Base-by-base conservation (phyloP, 2,797 vertebrate species). In the Clamator glandarius region DNA sequence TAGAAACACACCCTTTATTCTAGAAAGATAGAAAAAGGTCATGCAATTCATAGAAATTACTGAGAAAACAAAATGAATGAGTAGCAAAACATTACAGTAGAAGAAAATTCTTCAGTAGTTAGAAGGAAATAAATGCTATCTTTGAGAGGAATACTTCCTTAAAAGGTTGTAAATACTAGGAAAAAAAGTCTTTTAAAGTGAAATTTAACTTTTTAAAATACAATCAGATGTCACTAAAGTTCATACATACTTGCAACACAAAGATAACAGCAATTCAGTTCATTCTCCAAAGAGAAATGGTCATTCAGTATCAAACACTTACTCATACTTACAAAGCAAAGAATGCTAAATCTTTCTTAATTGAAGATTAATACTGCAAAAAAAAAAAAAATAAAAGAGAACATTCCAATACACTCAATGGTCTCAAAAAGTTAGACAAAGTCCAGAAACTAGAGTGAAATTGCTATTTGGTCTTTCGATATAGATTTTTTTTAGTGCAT, bases 171-270 rank as follows among this genome's bases (percentile, higher is more conserved):
- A 97, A 95, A 66, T 73, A 35, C 15, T 58, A 75, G 12, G 68
- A 86, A 44, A 69, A 79, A 87, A 78, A 76, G 90, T 54, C 6
- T 59, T 70, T 85, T 81, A 76, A 91, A 95, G 91, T 90, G 13
- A 58, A 94, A 89, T 84, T 13, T 52, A 75, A 90, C 25, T 84
- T 95, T 85, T 87, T n/a, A 89, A 96, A 93, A 95, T 50, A 86
- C 2, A n/a, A 82, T 87, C 82, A 87, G 77, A 96, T 95, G 66
- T 90, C 85, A 97, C 44, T 84, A 76, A 84, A 62, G 83, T 50
- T 79, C 55, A 70, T 35, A 85, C 44, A 52, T 93, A 97, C 67
- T 94, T 92, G 95, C 84, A 96, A 80, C 57, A 73, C 67, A 96
- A 85, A 82, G 35, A 35, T 59, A 91, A 66, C 48, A 64, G 84